Base-by-base conservation (phyloP, 2,888 invertebrate species). In the Odontocolon sp. region DNA sequence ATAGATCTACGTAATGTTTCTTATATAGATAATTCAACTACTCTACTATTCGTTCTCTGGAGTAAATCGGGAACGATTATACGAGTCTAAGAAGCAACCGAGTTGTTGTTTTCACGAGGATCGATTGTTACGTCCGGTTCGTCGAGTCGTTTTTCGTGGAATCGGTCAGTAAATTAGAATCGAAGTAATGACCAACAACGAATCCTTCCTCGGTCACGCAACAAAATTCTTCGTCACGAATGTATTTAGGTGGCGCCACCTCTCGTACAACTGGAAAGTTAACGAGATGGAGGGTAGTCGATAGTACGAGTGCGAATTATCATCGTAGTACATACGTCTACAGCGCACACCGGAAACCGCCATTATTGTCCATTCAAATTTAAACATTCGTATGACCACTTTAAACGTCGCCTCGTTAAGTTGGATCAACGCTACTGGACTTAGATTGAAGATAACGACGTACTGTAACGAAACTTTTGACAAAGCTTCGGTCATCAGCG, bases 351-450 rank as follows among this genome's bases (percentile, higher is more conserved):
- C 77, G 77, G 77, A 77, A 77, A 73, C 59, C 64, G 50, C 69
- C 64, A 77, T 77, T 77, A 73, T 59, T 3, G 26, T 16, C 18
- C 64, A 73, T 77, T 77, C 77, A 73, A 77, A 77, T 77, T 77
- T 73, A 77, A 77, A 77, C 72, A 73, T 69, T 64, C 52, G 68
- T 59, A 73, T n/a, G n/a, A 69, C 57, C 26, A 64, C 59, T 64
- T 45, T 14, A 64, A 70, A 70, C 57, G 64, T 52, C 11, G 59
- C 14, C 57, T 70, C 31, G 75, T 75, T 69, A 70, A 64, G 50
- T 54, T 68, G 42, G 38, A 77, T 73, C 72, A 69, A 28, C 57
- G 61, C 56, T 67, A 6, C 36, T 56, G 40, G 18, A 47, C 45
- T 59, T 45, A 38, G 69, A 73, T 77, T 77, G 64, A 73, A 45